These are phyloP conservation scores for Apostichopus californicus DNA, from an alignment of 35 echinoderm and acorn worm species.

Conservation along the genomic window DNA sequence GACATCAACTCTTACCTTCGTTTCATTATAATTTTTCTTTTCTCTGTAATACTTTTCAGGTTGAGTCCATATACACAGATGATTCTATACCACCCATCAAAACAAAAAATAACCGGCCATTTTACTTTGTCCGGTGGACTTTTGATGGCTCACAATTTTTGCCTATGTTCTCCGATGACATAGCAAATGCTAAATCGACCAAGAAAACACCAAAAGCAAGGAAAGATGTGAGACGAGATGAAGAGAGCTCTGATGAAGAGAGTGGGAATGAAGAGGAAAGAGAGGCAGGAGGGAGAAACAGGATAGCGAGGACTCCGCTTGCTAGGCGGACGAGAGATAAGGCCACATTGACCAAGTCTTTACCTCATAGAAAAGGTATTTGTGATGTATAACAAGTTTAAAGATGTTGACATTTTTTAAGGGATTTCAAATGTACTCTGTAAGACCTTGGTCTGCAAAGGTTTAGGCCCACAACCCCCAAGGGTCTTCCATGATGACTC, in stretches of 20 bases:
- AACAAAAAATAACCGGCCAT: background rate
- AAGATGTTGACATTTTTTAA: too few species aligned
- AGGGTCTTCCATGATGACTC: too few species aligned
- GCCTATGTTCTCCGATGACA: constrained; percentile 24
- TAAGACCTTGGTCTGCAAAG: too few species aligned
- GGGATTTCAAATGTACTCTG: too few species aligned
- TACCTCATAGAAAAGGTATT: background rate
- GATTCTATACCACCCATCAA: background rate
- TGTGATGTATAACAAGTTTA: too few species aligned
- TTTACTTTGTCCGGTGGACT: constrained; percentile 50
- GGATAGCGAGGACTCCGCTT: background rate
- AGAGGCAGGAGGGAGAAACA: background rate
- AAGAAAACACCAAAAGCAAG: background rate
- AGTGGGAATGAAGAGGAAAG: constrained; percentile 47
- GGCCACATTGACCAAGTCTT: background rate
- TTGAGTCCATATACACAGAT: constrained; percentile 4
- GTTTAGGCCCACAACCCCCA: too few species aligned
- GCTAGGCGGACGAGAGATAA: background rate
- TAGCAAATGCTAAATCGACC: background rate
- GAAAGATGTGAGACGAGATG: constrained; percentile 33
- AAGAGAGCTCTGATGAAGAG: constrained; percentile 24
- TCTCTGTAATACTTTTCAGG: background rate
- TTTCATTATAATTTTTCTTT: too few species aligned
- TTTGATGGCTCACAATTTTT: constrained; percentile 23
- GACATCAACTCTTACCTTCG: too few species aligned